Base-by-base conservation (phyloP, 2,113 vertebrate species). In the Platichthys stellatus region DNA sequence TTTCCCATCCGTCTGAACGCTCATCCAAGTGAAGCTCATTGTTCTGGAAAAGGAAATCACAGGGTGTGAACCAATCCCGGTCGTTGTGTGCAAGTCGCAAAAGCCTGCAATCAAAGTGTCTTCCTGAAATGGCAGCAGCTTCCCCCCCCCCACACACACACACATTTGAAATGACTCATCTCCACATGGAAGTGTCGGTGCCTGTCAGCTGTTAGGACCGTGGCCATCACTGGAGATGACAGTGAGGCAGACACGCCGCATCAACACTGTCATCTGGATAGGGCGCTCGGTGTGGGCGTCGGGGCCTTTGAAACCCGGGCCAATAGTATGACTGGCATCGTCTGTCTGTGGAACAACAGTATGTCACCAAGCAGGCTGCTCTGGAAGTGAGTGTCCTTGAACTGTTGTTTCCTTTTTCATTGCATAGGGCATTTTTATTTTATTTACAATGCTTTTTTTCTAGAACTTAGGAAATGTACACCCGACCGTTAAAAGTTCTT, bases 161-260 rank as follows among this genome's bases (percentile, higher is more conserved):
- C 31, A 84, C 75, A 61, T 85, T 83, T 72, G 21, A 83, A 88
- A 81, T 91, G 77, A 89, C 73, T 90, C 86, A 85, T 87, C 74
- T 62, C 62, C 78, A 76, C 69, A 82, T 81, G 38, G 68, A 78
- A 76, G 67, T 61, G 18, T 78, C 69, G 69, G 76, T 43, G 40
- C 78, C 82, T 90, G 83, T 91, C 88, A 90, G 82, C 77, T 84
- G 76, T 72, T 86, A 81, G 72, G 74, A 82, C 63, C 13, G 49
- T 53, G 76, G 85, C 85, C 83, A 87, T 89, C 81, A 78, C 74
- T 72, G 72, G 65, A 86, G 60, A 58, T 81, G 80, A 89, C 91
- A 89, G 86, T 60, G 81, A 81, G 66, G 80, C 75, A 88, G 85
- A 84, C 83, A 71, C 58, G 51, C 62, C 69, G 73, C 82, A 91